phyloP scores from a whole-genome alignment of 1,140 invertebrate genomes.

The Halesus radiatus region DNA sequence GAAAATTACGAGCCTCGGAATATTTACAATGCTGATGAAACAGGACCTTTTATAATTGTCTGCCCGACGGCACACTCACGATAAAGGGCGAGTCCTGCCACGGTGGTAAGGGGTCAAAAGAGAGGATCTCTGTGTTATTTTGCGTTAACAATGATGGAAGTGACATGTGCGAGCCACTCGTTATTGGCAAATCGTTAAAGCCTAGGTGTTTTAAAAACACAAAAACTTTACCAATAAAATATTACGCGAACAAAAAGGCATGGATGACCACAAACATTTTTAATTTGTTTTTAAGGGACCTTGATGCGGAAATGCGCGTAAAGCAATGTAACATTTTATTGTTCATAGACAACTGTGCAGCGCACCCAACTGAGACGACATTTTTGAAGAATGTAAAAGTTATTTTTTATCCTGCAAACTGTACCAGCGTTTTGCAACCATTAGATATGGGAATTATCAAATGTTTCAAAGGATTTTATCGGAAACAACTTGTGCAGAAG shows the following conservation, averaged over 20 bases:
- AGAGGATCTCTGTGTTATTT: conserved; percentile 17
- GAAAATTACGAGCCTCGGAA: too few relatives aligned
- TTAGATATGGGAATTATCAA: conserved; percentile 20
- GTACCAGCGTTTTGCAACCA: conserved; percentile 25
- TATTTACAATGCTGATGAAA: too few relatives aligned
- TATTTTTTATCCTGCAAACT: conserved; percentile 26
- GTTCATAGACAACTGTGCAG: conserved; percentile 26
- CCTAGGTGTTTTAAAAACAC: conserved; percentile 43
- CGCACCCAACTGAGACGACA: conserved; percentile 9
- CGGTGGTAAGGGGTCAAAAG: conserved; percentile 30
- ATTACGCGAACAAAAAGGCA: too few relatives aligned
- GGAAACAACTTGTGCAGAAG: background rate
- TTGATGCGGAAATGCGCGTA: background rate
- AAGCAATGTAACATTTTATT: background rate
- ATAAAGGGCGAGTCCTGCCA: conserved; percentile 26
- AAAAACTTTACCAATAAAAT: too few relatives aligned
- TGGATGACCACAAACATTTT: conserved; percentile 2
- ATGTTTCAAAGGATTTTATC: conserved; percentile 20
- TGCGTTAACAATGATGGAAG: conserved; percentile 29
- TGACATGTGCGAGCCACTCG: conserved; percentile 24
- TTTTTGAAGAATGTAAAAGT: conserved; percentile 29
- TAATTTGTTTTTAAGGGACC: conserved; percentile 12
- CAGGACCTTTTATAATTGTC: too few relatives aligned
- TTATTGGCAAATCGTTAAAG: conserved; percentile 30
- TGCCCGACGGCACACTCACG: background rate